These are phyloP conservation scores for Hestina assimilis DNA, from an alignment of 1,140 invertebrate genomes.

Conservation along the genomic window DNA sequence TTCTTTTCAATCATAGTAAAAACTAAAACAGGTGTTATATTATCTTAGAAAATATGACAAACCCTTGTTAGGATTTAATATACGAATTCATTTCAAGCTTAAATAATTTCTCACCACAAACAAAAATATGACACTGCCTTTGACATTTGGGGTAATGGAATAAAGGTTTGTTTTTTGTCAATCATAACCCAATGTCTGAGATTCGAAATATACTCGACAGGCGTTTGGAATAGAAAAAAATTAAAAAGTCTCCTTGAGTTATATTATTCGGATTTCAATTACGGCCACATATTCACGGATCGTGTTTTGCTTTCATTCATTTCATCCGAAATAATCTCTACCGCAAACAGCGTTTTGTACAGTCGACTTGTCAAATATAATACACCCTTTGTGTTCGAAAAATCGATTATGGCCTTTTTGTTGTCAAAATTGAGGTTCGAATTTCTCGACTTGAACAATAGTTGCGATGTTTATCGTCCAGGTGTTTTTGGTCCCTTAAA, in stretches of 20 bases:
- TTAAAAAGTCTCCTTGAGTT: slow-evolving; percentile 56
- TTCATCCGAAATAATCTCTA: slow-evolving; percentile 77
- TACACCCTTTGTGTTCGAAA: slow-evolving; percentile 67
- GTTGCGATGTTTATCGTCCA: slow-evolving; percentile 75
- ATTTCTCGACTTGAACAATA: slow-evolving; percentile 75
- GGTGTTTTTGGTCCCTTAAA: slow-evolving; percentile 66
- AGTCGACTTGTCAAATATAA: slow-evolving; percentile 78
- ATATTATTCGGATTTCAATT: slow-evolving; percentile 72
- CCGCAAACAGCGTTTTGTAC: slow-evolving; percentile 73
- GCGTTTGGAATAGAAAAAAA: slow-evolving; percentile 35
- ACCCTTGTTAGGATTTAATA: not conserved
- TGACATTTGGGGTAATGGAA: slow-evolving; percentile 26
- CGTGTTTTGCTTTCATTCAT: slow-evolving; percentile 77
- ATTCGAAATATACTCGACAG: slow-evolving; percentile 40
- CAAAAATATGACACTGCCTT: slow-evolving; percentile 24
- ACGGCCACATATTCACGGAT: slow-evolving; percentile 65
- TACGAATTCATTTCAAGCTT: not conserved
- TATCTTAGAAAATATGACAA: slow-evolving; percentile 13
- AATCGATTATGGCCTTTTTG: slow-evolving; percentile 78
- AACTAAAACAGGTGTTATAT: slow-evolving; percentile 2
- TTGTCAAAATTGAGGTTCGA: slow-evolving; percentile 76
- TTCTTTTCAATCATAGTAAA: not conserved
- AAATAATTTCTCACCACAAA: slow-evolving; percentile 15
- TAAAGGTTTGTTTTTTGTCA: slow-evolving; percentile 23
- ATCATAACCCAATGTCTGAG: slow-evolving; percentile 40